phyloP scores from a whole-genome alignment of 2,113 vertebrate genomes.

The Silurus asotus region DNA sequence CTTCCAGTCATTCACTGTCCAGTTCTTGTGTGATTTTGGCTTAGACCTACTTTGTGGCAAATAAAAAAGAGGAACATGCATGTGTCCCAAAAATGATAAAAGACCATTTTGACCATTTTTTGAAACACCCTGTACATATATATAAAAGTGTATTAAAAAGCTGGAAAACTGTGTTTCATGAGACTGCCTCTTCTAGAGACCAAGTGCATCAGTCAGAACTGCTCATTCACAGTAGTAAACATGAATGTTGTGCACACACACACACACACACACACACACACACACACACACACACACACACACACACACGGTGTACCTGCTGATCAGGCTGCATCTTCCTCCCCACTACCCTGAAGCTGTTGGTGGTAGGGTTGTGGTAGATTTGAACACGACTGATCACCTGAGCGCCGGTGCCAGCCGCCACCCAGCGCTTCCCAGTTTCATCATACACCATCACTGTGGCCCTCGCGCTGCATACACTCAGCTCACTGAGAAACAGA shows the following conservation, averaged over 20 bases:
- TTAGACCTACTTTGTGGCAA: no score
- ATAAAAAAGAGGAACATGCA: no score
- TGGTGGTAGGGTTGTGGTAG: conserved; percentile 82
- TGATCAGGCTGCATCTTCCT: conserved; percentile 87
- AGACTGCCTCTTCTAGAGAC: no score
- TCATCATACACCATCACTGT: conserved; percentile 92
- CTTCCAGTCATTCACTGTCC: no score
- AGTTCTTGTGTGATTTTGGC: no score
- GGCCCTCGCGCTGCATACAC: conserved; percentile 85
- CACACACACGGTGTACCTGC: conserved; percentile 71
- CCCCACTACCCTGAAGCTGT: conserved; percentile 87
- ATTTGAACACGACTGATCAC: conserved; percentile 87
- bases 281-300: background rate
- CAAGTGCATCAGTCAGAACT: no score
- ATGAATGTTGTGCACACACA: background rate
- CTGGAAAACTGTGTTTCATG: no score
- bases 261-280: background rate
- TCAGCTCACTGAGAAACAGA: conserved; percentile 74
- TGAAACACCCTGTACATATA: no score
- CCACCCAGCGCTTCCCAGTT: conserved; percentile 83
- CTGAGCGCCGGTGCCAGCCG: conserved; percentile 80
- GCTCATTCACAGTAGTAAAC: no score
- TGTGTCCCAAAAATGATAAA: no score
- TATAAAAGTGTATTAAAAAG: no score
- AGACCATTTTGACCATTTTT: no score